Base-by-base conservation (phyloP, 2,888 invertebrate genomes). In the Ochlodes sylvanus region DNA sequence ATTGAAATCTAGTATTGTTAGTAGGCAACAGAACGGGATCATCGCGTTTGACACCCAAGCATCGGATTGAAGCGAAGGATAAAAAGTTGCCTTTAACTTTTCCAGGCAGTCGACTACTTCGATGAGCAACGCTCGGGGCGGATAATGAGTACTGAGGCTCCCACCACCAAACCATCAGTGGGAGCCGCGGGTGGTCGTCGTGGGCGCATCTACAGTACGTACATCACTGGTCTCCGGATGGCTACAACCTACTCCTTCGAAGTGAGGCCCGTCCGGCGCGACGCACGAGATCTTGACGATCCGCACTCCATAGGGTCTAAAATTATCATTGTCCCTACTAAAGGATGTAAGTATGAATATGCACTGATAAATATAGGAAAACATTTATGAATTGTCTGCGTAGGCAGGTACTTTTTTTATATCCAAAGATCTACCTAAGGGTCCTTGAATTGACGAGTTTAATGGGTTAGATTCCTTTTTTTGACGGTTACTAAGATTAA, bases 221-320 rank as follows among this genome's bases (percentile, higher is more conserved):
- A 95, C 61, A 94, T 96, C 69, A 94, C 94, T 32, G 97, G 96
- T 62, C 92, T 97, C 63, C 93, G 97, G 68, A 97, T 97, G 97
- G 96, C 97, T 61, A 97, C 97, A 58, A 96, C 96, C 50, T 97
- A 97, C 82, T 96, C 96, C 60, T 96, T 97, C 81, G 96, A 97
- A 89, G 96, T 97, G 38, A 94, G 95, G 60, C 95, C 96, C 0
- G 89, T 94, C 42, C 89, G 92, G 76, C 86, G 94, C 56, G 94
- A 94, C 74, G 91, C 92, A 17, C 89, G 94, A 68, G 92, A 93
- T 75, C 84, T 93, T 71, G 88, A 89, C 21, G 94, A 92, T 74
- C 91, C 94, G n/a, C 90, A 94, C 71, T 93, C 92, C 65, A 94
- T 94, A 56, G 94, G 95, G 56, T 95, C 95, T 77, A 95, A 95